phyloP scores from a whole-genome alignment of 2,888 invertebrate genomes.

The Drosophila melanocephala region DNA sequence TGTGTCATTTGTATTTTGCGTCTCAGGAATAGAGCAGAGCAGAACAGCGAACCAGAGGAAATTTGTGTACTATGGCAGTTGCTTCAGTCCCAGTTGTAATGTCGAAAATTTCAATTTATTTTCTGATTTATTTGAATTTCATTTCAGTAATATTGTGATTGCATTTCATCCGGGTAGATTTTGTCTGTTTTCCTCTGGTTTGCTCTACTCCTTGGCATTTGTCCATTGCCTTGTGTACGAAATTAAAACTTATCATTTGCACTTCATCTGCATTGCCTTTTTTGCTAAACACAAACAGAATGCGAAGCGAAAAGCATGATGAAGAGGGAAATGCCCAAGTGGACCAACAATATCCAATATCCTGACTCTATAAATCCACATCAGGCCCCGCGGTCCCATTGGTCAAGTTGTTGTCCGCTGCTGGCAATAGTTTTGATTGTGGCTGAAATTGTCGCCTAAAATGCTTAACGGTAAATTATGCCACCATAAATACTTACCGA shows the following conservation, averaged over 20 bases:
- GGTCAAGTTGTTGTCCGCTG: constrained; percentile 29
- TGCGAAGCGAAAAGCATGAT: constrained; percentile 5
- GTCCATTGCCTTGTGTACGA: constrained; percentile 36
- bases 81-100: constrained; percentile 61
- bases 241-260: constrained; percentile 76
- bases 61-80: constrained; percentile 48
- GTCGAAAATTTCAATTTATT: constrained; percentile 75
- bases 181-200: constrained; percentile 7
- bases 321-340: constrained; percentile 6
- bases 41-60: constrained; percentile 19
- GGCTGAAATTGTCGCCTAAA: constrained; percentile 74
- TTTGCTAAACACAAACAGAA: constrained; percentile 25
- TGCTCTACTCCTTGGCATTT: constrained; percentile 1
- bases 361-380: constrained; percentile 67
- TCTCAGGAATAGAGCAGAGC: constrained; percentile 8
- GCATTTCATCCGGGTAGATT: constrained; percentile 56
- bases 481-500: constrained; percentile 69
- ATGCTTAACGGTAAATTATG: constrained; percentile 78
- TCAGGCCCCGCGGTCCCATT: constrained; percentile 16
- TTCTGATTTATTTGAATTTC: constrained; percentile 75
- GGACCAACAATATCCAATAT: constrained; percentile 69
- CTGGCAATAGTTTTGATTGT: constrained; percentile 69
- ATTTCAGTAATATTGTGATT: constrained; percentile 64
- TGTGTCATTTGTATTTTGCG: constrained; percentile 63
- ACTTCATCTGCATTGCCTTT: constrained; percentile 63